A percentile compares a stretch with the other conserved stretches of the same genome.
Evolutionary conservation across 2,113 vertebrate species (phyloP).

Genomic region (Pygathrix nemaeus): DNA sequence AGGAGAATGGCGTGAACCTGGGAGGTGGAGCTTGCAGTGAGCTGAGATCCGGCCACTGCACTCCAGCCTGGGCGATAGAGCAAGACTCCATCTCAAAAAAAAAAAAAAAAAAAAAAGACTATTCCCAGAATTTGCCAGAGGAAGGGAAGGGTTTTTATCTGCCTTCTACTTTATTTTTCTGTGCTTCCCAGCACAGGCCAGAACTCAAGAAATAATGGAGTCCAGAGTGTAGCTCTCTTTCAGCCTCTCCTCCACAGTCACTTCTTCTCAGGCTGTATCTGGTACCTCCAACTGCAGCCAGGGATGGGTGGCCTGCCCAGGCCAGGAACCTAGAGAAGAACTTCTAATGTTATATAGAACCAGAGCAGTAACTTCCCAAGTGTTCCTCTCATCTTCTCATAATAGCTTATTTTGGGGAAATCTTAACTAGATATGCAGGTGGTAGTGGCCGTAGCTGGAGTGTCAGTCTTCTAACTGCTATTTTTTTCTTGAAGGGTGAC

Average conservation of each 20-base stretch:
- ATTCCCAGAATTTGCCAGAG: neutral
- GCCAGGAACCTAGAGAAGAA: neutral
- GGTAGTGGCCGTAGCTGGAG: neutral
- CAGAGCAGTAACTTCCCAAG: neutral
- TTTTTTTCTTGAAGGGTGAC: neutral
- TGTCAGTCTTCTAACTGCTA: neutral
- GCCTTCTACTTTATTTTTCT: neutral
- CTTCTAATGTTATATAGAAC: neutral
- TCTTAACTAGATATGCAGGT: neutral
- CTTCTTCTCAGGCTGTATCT: neutral
- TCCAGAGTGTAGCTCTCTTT: neutral
- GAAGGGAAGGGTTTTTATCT: neutral
- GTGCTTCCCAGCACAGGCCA: neutral
- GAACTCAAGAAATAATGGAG: neutral
- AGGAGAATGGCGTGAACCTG: too few relatives aligned
- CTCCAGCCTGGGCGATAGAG: too few relatives aligned
- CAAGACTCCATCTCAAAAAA: too few relatives aligned
- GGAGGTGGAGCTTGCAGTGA: too few relatives aligned
- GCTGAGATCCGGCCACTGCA: too few relatives aligned
- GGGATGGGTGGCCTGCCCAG: too few relatives aligned
- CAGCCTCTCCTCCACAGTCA: too few relatives aligned
- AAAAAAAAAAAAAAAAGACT: neutral
- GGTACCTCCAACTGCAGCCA: neutral
- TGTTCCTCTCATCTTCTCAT: neutral
- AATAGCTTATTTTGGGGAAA: neutral